These are phyloP conservation scores for Peromyscus leucopus DNA, from an alignment of 2,113 vertebrate species.

Conservation along the genomic window DNA sequence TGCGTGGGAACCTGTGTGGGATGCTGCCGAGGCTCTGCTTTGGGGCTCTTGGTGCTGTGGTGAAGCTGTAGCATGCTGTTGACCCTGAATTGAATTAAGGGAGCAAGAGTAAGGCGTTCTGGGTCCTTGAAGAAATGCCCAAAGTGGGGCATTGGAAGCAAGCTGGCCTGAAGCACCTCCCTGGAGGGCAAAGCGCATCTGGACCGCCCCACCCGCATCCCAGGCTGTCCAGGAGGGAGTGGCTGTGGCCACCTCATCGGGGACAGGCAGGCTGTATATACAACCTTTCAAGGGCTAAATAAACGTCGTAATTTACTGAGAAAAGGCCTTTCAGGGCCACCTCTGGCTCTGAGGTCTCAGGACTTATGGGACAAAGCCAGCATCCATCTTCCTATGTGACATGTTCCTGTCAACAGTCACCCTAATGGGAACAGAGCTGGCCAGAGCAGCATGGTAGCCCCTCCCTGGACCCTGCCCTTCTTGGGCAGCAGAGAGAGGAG, in stretches of 20 bases:
- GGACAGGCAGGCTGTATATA: slow-evolving; percentile 63
- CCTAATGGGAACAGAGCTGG: neutral
- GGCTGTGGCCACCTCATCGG: slow-evolving; percentile 6
- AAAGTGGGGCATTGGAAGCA: neutral
- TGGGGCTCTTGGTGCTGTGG: neutral
- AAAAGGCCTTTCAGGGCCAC: slow-evolving; percentile 61
- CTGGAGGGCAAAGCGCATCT: neutral
- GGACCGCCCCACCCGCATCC: neutral
- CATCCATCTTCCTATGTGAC: slow-evolving; percentile 30
- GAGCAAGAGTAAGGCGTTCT: neutral
- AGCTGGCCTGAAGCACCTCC: neutral
- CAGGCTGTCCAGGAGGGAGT: neutral
- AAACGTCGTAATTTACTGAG: slow-evolving; percentile 73
- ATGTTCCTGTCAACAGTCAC: slow-evolving; percentile 47
- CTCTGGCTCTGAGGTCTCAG: neutral
- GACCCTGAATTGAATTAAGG: neutral
- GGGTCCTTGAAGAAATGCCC: fast-evolving
- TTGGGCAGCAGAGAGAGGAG: neutral
- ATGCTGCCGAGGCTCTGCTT: fast-evolving
- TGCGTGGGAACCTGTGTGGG: fast-evolving
- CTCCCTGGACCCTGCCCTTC: neutral
- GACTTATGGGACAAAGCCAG: slow-evolving; percentile 54
- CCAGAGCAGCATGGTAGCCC: neutral
- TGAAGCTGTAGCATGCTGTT: neutral
- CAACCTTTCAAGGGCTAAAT: slow-evolving; percentile 69